Conservation (phyloP, 2,113 vertebrate species). For the Cephalopterus ornatus region DNA sequence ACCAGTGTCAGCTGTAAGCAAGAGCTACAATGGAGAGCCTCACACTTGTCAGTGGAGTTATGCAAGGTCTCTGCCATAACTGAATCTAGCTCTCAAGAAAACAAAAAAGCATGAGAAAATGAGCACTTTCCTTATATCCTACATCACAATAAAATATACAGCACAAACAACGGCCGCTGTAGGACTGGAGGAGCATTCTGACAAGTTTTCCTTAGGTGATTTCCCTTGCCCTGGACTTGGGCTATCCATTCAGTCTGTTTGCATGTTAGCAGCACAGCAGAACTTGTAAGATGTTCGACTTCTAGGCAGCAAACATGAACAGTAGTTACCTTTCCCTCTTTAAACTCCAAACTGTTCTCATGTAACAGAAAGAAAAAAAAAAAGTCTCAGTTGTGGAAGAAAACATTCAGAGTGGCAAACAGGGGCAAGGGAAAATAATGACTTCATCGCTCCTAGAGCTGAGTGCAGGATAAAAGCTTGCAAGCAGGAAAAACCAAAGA, state of each 20-base stretch:
- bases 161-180: fast-evolving
- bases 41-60: neutral
- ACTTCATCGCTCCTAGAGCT: neutral
- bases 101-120: neutral
- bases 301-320: neutral
- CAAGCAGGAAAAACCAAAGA: neutral
- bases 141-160: neutral
- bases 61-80: neutral
- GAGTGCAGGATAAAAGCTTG: neutral
- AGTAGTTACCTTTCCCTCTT: neutral
- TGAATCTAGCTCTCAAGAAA: neutral
- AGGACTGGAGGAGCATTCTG: neutral
- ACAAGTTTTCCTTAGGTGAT: neutral
- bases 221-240: neutral
- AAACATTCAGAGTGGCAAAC: neutral
- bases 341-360: neutral
- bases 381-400: neutral
- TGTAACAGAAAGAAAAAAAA: neutral
- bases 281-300: neutral
- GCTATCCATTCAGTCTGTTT: neutral
- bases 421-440: neutral
- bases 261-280: fast-evolving
- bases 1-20: neutral
- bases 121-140: neutral
- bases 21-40: neutral